Percentiles rank a stretch among this genome's conserved stretches.
phyloP scores from a whole-genome alignment of 2,888 invertebrate genomes.

The Scaptomyza parva region DNA sequence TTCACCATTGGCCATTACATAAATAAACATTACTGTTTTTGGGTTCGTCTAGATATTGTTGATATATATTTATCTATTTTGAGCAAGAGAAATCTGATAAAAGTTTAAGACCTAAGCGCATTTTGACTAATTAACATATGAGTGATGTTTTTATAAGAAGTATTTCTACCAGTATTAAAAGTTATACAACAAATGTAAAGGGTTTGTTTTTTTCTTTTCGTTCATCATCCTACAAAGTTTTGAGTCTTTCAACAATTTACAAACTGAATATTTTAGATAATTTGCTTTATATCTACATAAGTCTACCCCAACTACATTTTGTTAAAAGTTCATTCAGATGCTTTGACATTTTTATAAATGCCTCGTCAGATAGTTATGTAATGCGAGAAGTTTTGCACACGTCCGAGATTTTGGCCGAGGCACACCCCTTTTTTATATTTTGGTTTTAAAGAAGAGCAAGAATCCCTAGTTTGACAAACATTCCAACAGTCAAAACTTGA shows the following conservation, averaged over 20 bases:
- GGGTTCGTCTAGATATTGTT: neutral
- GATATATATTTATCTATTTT: too few species aligned
- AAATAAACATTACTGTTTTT: conserved; percentile 21
- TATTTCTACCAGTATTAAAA: too few species aligned
- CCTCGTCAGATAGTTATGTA: conserved; percentile 23
- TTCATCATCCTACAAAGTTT: too few species aligned
- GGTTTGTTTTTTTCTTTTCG: too few species aligned
- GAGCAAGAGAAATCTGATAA: too few species aligned
- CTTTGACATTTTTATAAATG: conserved; percentile 13
- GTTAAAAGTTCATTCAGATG: neutral
- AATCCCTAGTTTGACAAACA: conserved; percentile 19
- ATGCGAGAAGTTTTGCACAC: conserved; percentile 33
- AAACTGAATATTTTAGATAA: conserved; percentile 5
- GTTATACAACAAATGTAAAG: too few species aligned
- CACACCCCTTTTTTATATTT: conserved; percentile 34
- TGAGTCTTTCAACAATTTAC: neutral
- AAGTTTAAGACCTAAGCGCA: too few species aligned
- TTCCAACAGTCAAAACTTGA: conserved; percentile 26
- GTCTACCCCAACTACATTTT: neutral
- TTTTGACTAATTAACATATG: too few species aligned
- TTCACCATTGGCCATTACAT: conserved; percentile 42
- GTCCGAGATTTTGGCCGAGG: conserved; percentile 13
- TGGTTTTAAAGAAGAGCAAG: neutral
- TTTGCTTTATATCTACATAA: conserved; percentile 5
- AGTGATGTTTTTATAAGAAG: too few species aligned